These are phyloP conservation scores for Brachionus paranguensis DNA, from an alignment of 1,140 invertebrate species.

Conservation along the genomic window DNA sequence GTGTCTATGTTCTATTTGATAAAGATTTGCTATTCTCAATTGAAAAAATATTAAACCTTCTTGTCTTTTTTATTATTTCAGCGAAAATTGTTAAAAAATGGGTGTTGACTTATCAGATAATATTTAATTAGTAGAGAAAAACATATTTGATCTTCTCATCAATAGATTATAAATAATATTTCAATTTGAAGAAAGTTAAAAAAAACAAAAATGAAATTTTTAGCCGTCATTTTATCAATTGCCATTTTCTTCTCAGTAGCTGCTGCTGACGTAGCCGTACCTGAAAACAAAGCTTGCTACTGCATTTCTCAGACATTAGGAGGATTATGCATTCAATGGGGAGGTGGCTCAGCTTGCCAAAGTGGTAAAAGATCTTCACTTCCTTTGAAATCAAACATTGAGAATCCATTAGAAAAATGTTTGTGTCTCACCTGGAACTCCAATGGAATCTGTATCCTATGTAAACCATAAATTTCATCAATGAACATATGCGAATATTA, in stretches of 20 bases:
- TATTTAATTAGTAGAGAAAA: background rate
- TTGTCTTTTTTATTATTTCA: too few relatives aligned
- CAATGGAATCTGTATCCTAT: slow-evolving; percentile 7
- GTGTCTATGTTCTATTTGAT: too few relatives aligned
- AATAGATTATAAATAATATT: background rate
- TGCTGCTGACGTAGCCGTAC: background rate
- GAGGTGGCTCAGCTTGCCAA: background rate
- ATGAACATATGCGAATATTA: too few relatives aligned
- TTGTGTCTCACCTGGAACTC: slow-evolving; percentile 8
- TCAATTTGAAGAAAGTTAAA: background rate
- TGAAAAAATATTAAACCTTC: too few relatives aligned
- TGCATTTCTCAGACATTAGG: background rate
- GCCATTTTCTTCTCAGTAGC: background rate
- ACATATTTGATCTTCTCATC: slow-evolving; percentile 1
- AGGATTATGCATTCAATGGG: slow-evolving; percentile 6
- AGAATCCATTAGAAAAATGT: slow-evolving; percentile 15
- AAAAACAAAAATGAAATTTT: slow-evolving; percentile 10
- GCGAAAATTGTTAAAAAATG: background rate
- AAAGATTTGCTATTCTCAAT: too few relatives aligned
- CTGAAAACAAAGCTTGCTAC: background rate
- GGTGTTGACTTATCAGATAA: background rate
- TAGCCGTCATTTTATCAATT: slow-evolving; percentile 2
- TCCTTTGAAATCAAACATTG: background rate
- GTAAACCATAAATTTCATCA: background rate
- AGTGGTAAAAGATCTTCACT: background rate